phyloP scores from a whole-genome alignment of 2,888 invertebrate genomes.

The Drosophila quinaria region DNA sequence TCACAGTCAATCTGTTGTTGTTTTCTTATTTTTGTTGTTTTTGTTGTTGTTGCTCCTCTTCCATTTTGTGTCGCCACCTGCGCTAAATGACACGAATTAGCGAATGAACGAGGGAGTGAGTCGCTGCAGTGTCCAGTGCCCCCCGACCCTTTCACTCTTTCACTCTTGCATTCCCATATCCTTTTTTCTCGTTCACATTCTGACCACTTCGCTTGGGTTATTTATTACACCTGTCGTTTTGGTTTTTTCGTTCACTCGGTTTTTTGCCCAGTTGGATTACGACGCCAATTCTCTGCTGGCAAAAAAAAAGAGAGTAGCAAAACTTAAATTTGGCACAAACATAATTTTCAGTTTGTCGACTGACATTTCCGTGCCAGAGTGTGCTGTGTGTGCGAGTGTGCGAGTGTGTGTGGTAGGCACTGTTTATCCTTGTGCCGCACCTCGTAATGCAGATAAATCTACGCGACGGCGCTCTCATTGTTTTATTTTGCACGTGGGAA shows the following conservation, averaged over 20 bases:
- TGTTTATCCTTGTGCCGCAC: constrained; percentile 53
- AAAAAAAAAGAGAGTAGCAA: constrained; percentile 47
- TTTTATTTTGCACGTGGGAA: constrained; percentile 81
- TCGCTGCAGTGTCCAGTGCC: constrained; percentile 21
- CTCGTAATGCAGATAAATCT: constrained; percentile 74
- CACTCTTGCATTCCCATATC: constrained; percentile 1
- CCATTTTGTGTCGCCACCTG: constrained; percentile 74
- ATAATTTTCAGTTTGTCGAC: constrained; percentile 80
- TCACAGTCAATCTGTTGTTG: constrained; percentile 77
- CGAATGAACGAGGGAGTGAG: constrained; percentile 28
- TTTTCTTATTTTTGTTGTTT: constrained; percentile 15
- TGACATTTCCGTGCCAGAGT: constrained; percentile 65
- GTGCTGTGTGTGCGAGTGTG: constrained; percentile 20
- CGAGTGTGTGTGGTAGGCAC: constrained; percentile 36
- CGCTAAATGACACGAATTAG: constrained; percentile 78
- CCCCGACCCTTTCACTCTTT: not conserved
- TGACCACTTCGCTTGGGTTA: constrained; percentile 66
- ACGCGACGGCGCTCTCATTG: constrained; percentile 63
- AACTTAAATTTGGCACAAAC: constrained; percentile 79
- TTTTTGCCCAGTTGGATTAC: constrained; percentile 50
- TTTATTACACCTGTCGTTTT: constrained; percentile 81
- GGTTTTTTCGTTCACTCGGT: constrained; percentile 38
- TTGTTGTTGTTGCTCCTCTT: constrained; percentile 42
- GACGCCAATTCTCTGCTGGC: constrained; percentile 47
- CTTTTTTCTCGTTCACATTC: constrained; percentile 33